Conservation (phyloP, 2,888 invertebrate genomes). For the Hirtodrosophila cameraria region DNA sequence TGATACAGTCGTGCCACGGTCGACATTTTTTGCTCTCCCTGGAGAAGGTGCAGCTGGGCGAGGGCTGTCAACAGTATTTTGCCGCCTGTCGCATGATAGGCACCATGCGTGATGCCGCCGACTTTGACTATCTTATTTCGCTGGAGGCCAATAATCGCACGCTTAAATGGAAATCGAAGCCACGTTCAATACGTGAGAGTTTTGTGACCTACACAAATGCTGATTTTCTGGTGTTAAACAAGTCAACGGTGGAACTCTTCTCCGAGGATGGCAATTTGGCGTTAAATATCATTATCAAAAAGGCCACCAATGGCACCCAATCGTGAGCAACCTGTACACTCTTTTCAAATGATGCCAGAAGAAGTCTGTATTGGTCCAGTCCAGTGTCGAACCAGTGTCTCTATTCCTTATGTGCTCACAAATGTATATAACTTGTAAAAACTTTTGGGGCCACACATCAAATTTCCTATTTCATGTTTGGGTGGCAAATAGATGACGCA, state of each 20-base stretch:
- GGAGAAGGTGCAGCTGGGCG: conserved; percentile 98
- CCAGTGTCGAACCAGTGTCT: conserved; percentile 20
- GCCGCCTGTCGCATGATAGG: conserved; percentile 99
- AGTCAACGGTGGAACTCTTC: conserved; percentile 98
- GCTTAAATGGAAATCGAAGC: conserved; percentile 95
- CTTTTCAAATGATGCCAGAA: not conserved
- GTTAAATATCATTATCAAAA: conserved; percentile 98
- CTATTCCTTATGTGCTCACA: conserved; percentile 20
- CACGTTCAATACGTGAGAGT: conserved; percentile 98
- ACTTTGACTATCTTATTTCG: conserved; percentile 98
- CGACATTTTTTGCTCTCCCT: conserved; percentile 99
- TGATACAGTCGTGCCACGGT: conserved; percentile 99
- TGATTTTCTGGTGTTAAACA: conserved; percentile 99
- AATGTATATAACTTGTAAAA: conserved; percentile 19
- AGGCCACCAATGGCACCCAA: conserved; percentile 13
- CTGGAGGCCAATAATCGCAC: conserved; percentile 84
- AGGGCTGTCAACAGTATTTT: conserved; percentile 97
- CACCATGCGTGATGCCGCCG: conserved; percentile 98
- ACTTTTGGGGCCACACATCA: conserved; percentile 6
- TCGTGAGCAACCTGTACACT: not conserved
- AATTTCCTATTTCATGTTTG: no score
- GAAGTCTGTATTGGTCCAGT: conserved; percentile 12
- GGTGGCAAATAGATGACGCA: no score
- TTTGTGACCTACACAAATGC: conserved; percentile 98
- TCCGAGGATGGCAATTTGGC: conserved; percentile 99